A percentile compares a stretch with the other conserved stretches of the same genome.
phyloP scores from a whole-genome alignment of 2,797 vertebrate genomes.

The Phataginus tricuspis region DNA sequence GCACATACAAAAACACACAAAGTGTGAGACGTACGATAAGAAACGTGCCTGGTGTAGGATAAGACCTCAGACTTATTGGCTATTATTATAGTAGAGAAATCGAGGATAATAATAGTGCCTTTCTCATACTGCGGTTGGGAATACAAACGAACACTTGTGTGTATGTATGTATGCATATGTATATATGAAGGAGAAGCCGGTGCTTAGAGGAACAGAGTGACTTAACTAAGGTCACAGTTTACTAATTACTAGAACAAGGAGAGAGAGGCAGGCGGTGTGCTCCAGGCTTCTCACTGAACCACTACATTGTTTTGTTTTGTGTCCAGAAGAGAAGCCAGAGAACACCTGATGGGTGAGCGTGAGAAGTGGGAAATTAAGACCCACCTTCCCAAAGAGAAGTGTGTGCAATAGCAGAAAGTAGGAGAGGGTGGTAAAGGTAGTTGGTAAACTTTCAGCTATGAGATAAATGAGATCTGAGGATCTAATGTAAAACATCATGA shows the following conservation, averaged over 20 bases:
- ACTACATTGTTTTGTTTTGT: neutral
- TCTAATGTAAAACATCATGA: neutral
- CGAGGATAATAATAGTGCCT: too few relatives aligned
- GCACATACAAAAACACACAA: too few relatives aligned
- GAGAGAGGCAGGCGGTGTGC: neutral
- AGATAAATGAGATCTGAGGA: neutral
- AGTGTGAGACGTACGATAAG: too few relatives aligned
- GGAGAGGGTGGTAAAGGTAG: neutral
- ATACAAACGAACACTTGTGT: too few relatives aligned
- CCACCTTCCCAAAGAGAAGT: neutral
- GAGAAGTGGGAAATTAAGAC: neutral
- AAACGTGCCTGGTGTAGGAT: too few relatives aligned
- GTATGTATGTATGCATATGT: neutral
- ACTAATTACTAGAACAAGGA: neutral
- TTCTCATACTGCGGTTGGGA: too few relatives aligned
- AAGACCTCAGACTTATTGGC: too few relatives aligned
- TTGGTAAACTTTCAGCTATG: neutral
- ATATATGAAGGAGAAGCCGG: neutral
- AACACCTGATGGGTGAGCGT: neutral
- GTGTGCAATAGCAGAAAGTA: neutral
- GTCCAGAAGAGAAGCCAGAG: neutral
- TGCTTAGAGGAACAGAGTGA: neutral
- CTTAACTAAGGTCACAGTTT: neutral
- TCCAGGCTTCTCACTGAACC: too few relatives aligned
- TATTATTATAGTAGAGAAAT: too few relatives aligned